Conservation (phyloP, 2,888 invertebrate species). For the Ichneumoninae sp. region DNA sequence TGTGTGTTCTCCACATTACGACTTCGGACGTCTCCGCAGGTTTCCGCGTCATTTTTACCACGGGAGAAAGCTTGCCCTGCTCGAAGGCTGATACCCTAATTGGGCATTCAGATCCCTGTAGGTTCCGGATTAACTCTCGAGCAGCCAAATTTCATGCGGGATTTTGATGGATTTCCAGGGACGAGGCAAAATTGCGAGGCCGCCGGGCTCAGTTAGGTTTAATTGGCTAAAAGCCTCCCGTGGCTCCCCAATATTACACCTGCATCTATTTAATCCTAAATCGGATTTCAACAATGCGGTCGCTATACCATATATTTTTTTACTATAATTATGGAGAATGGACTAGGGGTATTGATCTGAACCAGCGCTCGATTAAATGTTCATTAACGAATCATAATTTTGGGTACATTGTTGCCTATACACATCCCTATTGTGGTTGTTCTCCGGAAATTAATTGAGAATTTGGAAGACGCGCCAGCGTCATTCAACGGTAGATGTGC, state of each 20-base stretch:
- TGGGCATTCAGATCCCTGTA: neutral
- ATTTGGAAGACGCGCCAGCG: neutral
- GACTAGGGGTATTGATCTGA: too few relatives aligned
- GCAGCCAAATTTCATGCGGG: neutral
- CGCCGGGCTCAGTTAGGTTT: neutral
- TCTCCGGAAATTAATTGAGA: neutral
- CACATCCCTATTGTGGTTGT: neutral
- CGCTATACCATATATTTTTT: too few relatives aligned
- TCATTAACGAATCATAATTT: neutral
- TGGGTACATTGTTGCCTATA: neutral
- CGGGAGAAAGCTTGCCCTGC: neutral
- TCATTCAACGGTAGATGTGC: neutral
- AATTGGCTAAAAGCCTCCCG: neutral
- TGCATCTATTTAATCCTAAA: neutral
- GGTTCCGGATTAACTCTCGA: neutral
- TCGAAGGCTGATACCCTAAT: neutral
- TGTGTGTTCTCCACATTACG: constrained; percentile 47
- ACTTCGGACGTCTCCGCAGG: constrained; percentile 19
- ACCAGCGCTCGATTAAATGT: too few relatives aligned
- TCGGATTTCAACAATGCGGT: neutral
- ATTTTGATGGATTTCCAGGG: neutral
- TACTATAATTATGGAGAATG: too few relatives aligned
- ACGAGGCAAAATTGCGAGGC: too few relatives aligned
- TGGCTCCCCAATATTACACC: neutral
- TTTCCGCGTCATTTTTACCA: neutral